Evolutionary conservation across 2,888 invertebrate species (phyloP).

Genomic region (Nephrotoma appendiculata): DNA sequence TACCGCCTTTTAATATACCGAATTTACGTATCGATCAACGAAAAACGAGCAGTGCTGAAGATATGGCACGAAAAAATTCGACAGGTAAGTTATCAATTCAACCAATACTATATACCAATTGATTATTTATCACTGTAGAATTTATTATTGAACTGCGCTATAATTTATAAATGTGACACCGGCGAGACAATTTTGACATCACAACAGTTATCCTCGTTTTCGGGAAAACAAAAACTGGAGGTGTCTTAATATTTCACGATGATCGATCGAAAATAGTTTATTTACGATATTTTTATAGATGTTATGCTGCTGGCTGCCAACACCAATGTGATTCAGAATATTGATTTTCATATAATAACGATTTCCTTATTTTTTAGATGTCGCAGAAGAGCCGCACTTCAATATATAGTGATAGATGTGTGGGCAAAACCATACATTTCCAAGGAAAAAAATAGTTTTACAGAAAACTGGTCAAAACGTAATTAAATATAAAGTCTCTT

Average conservation of each 20-base stretch:
- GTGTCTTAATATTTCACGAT: neutral
- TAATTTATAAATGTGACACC: neutral
- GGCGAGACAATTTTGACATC: neutral
- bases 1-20: constrained; percentile 75
- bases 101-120: neutral
- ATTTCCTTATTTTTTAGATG: neutral
- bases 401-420: neutral
- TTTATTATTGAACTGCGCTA: neutral
- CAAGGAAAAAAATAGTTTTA: neutral
- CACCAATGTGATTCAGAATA: no score
- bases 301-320: neutral
- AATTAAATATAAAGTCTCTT: neutral
- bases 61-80: constrained; percentile 80
- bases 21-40: constrained; percentile 72
- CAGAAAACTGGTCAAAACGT: neutral
- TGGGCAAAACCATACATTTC: neutral
- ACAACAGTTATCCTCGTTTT: neutral
- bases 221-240: neutral
- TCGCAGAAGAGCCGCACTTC: neutral
- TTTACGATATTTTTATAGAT: neutral
- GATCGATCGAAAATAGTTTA: neutral
- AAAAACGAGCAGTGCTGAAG: constrained; percentile 81
- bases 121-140: neutral
- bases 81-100: constrained; percentile 37
- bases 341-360: no score